Conservation (phyloP, 2,888 invertebrate species). For the Drosophila kambysellisi region DNA sequence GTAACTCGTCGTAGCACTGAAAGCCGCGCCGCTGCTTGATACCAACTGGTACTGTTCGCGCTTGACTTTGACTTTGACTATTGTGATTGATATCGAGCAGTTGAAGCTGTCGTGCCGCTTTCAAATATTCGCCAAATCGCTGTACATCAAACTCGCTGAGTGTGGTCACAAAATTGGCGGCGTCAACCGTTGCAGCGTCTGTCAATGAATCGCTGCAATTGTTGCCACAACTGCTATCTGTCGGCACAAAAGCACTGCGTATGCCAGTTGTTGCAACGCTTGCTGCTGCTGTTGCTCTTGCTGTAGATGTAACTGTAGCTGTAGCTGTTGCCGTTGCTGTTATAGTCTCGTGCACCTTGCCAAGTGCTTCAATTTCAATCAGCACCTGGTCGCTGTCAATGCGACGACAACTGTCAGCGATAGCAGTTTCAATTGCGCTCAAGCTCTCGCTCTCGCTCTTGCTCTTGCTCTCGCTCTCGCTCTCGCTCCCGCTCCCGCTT, state of each 20-base stretch:
- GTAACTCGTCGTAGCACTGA: constrained; percentile 82
- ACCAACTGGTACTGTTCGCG: constrained; percentile 2
- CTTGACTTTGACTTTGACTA: constrained; percentile 6
- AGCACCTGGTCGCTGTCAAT: constrained; percentile 59
- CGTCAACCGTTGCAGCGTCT: constrained; percentile 39
- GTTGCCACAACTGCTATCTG: constrained; percentile 22
- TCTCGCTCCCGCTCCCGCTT: constrained; percentile 32
- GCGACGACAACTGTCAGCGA: constrained; percentile 25
- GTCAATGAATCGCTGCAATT: constrained; percentile 4
- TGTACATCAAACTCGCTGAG: constrained; percentile 83
- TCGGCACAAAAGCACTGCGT: constrained; percentile 63
- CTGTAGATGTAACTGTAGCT: constrained; percentile 12
- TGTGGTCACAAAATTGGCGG: constrained; percentile 50
- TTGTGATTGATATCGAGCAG: constrained; percentile 58
- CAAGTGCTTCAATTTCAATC: constrained; percentile 67
- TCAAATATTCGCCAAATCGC: constrained; percentile 74
- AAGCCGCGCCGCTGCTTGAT: constrained; percentile 49
- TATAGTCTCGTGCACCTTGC: constrained; percentile 21
- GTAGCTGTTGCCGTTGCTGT: constrained; percentile 15
- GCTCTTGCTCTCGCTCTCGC: constrained; percentile 38
- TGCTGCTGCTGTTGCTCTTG: constrained; percentile 10
- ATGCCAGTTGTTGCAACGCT: constrained; percentile 19
- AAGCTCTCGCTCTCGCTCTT: background rate
- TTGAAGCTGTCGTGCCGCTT: constrained; percentile 65
- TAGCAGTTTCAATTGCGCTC: constrained; percentile 27